Base-by-base conservation (phyloP, 2,888 invertebrate species). In the Thymelicus sylvestris region DNA sequence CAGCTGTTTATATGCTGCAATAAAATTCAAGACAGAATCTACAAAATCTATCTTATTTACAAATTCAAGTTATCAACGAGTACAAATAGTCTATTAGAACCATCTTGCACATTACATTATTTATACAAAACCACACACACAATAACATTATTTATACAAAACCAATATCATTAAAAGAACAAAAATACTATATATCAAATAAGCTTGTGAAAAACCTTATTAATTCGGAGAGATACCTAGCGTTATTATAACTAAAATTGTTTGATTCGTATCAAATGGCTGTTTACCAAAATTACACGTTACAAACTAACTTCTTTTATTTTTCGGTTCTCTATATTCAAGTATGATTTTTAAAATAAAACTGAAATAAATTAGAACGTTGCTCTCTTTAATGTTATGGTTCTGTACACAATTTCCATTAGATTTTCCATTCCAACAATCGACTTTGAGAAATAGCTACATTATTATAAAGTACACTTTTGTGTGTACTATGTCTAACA, bases 241-340 rank as follows among this genome's bases (percentile, higher is more conserved):
- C 59, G 71, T 83, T 88, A 89, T 90, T 86, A 86, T 89, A 88
- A 83, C 83, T 80, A 86, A 88, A 89, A 86, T 86, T 83, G 86
- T 87, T 88, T 86, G 90, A 90, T 90, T 88, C 87, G 87, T 90
- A 92, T 93, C 91, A 86, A 89, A 92, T 89, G 87, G 90, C 86
- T 89, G 90, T 93, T 92, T 89, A 87, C 87, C 81, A 88, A 93
- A 92, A 93, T 93, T 93, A 92, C 84, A 93, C 78, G 91, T 89
- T 92, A 84, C 86, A 83, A 81, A 87, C 86, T 84, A 81, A 86
- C 87, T 89, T 89, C 85, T 82, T 90, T 92, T 91, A 89, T 92
- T 92, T 91, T 91, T 83, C 85, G 84, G 87, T 90, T 89, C 86
- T 83, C 83, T 83, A 84, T 84, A 89, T 89, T 87, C 87, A 84